These are phyloP conservation scores for Edolisoma coerulescens DNA, from an alignment of 2,113 vertebrate genomes.

Conservation along the genomic window DNA sequence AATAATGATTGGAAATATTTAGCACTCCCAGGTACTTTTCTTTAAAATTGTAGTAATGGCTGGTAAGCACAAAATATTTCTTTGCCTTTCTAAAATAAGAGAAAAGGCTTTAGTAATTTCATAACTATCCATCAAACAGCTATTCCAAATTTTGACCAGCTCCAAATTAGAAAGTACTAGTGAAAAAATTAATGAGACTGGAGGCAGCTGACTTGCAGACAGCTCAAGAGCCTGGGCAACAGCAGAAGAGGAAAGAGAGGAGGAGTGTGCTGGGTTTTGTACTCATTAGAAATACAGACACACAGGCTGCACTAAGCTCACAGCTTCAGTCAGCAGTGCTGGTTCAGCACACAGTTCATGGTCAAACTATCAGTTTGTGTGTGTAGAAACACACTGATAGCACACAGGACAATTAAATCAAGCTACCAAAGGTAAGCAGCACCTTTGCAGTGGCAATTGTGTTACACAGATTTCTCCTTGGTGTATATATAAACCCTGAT, in stretches of 20 bases:
- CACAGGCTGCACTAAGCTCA: not conserved
- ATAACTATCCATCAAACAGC: not conserved
- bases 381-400: not conserved
- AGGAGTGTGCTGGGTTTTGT: not conserved
- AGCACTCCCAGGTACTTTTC: constrained; percentile 14
- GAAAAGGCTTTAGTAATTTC: not conserved
- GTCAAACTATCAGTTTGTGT: not conserved
- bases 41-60: not conserved
- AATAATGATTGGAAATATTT: constrained; percentile 27
- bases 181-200: not conserved
- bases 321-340: not conserved
- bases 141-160: not conserved
- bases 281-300: not conserved
- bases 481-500: not conserved
- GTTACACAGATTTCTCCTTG: not conserved
- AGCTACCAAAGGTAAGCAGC: not conserved
- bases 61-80: not conserved
- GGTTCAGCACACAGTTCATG: not conserved
- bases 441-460: not conserved
- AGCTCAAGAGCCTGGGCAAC: not conserved
- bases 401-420: not conserved
- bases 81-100: not conserved
- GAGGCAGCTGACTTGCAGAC: not conserved
- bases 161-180: not conserved
- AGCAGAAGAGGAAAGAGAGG: not conserved